Evolutionary conservation across 2,113 vertebrate species (phyloP).

Genomic region (Lipophrys pholis): DNA sequence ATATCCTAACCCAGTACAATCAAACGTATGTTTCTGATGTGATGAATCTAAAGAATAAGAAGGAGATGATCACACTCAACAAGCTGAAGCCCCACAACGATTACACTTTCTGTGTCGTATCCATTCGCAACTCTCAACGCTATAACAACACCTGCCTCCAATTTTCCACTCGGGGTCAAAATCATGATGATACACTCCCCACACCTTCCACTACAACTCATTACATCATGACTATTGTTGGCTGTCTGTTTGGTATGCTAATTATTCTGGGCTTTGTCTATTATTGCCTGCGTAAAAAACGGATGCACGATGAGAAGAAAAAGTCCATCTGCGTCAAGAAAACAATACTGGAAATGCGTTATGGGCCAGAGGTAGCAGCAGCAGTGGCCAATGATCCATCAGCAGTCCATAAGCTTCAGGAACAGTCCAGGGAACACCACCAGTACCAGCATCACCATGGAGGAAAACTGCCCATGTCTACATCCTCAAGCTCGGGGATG

Average conservation of each 20-base stretch:
- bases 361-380: slow-evolving; percentile 92
- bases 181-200: slow-evolving; percentile 85
- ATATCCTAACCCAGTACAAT: slow-evolving; percentile 97
- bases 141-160: slow-evolving; percentile 96
- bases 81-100: slow-evolving; percentile 93
- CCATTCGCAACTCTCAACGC: slow-evolving; percentile 94
- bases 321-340: slow-evolving; percentile 98
- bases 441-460: slow-evolving; percentile 84
- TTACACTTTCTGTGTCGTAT: slow-evolving; percentile 97
- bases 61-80: slow-evolving; percentile 93
- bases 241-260: slow-evolving; percentile 98
- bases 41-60: slow-evolving; percentile 93
- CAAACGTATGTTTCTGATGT: slow-evolving; percentile 95
- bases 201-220: slow-evolving; percentile 95
- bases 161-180: slow-evolving; percentile 90
- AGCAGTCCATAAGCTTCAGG: slow-evolving; percentile 92
- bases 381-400: slow-evolving; percentile 87
- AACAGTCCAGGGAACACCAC: slow-evolving; percentile 91
- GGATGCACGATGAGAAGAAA: slow-evolving; percentile 95
- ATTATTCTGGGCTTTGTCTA: slow-evolving; percentile 95
- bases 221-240: slow-evolving; percentile 98
- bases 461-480: slow-evolving; percentile 90
- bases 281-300: slow-evolving; percentile 93
- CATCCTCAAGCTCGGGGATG: slow-evolving; percentile 85
- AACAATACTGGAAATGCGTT: slow-evolving; percentile 98